These are phyloP conservation scores for Ancistrus triradiatus DNA, from an alignment of 2,113 vertebrate genomes.

Conservation along the genomic window DNA sequence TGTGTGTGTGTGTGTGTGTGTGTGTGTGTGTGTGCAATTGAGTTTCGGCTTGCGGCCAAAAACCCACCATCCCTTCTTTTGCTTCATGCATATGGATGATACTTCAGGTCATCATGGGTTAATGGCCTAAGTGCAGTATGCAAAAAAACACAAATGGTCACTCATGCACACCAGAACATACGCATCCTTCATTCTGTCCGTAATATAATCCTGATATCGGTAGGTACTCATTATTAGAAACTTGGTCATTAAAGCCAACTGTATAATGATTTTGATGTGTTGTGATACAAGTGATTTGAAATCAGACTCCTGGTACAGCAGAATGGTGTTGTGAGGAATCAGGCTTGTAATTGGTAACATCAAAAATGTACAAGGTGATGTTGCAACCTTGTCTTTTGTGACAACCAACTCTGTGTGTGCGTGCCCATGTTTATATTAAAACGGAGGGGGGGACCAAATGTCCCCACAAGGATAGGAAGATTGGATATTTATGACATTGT, in stretches of 20 bases:
- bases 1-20: constrained; percentile 60
- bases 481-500: too few relatives aligned
- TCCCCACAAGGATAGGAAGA: too few relatives aligned
- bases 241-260: too few relatives aligned
- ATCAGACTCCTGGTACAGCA: too few relatives aligned
- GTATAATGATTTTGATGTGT: too few relatives aligned
- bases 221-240: too few relatives aligned
- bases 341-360: constrained; percentile 70
- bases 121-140: constrained; percentile 56
- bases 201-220: too few relatives aligned
- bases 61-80: constrained; percentile 6
- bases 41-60: constrained; percentile 13
- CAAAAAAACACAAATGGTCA: constrained; percentile 60
- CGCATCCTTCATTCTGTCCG: not conserved
- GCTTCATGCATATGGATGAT: constrained; percentile 70
- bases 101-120: constrained; percentile 44
- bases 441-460: too few relatives aligned
- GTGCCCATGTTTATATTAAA: too few relatives aligned
- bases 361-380: constrained; percentile 30
- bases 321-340: constrained; percentile 33
- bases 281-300: too few relatives aligned
- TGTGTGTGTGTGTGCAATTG: constrained; percentile 6
- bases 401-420: constrained; percentile 61
- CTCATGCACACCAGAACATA: not conserved
- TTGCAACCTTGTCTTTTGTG: constrained; percentile 49